These are phyloP conservation scores for Hippasteria phrygiana DNA, from an alignment of 53 echinoderm and acorn worm genomes.

Conservation along the genomic window DNA sequence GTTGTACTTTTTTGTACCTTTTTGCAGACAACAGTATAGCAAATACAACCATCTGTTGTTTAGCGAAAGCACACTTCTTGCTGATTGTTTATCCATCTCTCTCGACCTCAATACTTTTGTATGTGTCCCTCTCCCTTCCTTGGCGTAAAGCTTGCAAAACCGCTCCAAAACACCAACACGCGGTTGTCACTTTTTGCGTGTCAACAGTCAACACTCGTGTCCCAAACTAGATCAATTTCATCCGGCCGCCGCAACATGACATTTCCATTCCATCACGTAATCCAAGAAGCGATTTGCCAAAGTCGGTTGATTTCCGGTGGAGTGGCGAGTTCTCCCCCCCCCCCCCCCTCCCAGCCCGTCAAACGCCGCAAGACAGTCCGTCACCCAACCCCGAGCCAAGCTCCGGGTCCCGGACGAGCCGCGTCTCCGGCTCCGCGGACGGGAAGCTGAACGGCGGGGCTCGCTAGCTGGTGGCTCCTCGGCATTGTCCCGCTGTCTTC, in stretches of 20 bases:
- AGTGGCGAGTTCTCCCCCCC: background rate
- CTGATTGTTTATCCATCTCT: too few species aligned
- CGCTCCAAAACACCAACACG: background rate
- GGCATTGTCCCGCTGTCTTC: constrained; percentile 49
- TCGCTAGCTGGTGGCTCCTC: constrained; percentile 41
- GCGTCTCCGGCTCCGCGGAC: background rate
- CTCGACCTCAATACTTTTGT: too few species aligned
- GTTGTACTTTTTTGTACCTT: too few species aligned
- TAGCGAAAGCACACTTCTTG: too few species aligned
- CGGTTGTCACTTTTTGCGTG: background rate
- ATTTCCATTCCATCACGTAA: constrained; percentile 49
- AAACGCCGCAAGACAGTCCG: background rate
- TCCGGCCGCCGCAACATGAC: background rate
- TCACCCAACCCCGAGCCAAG: background rate
- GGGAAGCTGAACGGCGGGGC: background rate
- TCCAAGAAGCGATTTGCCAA: constrained; percentile 28
- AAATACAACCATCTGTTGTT: too few species aligned
- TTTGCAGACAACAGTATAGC: too few species aligned
- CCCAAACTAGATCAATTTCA: background rate
- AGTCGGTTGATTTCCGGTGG: constrained; percentile 42
- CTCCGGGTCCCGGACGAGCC: background rate
- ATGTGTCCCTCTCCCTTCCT: too few species aligned
- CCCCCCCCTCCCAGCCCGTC: background rate
- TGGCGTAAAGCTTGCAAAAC: too few species aligned
- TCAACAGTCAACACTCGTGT: background rate